Evolutionary conservation across 2,888 invertebrate genomes (phyloP), one percentile per base, ranked within the genome.

Genomic region (Leistus spinibarbis): DNA sequence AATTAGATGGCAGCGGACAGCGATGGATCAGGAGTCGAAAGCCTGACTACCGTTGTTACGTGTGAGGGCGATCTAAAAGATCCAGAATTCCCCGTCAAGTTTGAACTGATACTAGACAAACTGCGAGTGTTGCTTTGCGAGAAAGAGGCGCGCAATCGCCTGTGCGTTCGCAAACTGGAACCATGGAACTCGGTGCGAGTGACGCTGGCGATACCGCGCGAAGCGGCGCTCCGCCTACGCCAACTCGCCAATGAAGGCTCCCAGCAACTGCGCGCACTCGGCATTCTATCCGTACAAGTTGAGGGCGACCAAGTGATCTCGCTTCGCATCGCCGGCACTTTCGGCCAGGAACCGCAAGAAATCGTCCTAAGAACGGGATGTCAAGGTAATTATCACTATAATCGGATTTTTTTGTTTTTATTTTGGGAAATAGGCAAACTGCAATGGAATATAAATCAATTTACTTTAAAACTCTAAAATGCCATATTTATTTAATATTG

Each of bases 141-240:
- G 81, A 80, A 62, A 20, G 67, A 53, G 10, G 57, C 64, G 78
- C 85, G 87, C 79, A 87, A 88, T 80, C 87, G 87, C 82, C 86
- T 92, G 82, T 88, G 88, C 84, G 89, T 93, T 80, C 89, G 90
- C 83, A 93, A 93, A 86, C 91, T 97, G 88, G 98, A 98, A 91
- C 98, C 98, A 90, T 98, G 97, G 97, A 97, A 97, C 89, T 96
- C 97, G 82, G 98, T 98, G 82, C 93, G 96, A 87, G 97, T 98
- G 86, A 98, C 97, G 88, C 93, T 98, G 90, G 96, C 96, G 85
- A 96, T 98, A 89, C 97, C 98, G 83, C 93, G 94, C 85, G 97
- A 97, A 88, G 98, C 98, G 84, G 98, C 98, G 84, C 89, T 93
- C 82, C 92, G 96, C 80, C 89, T 98, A 83, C 91, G 96, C 81